phyloP scores from a whole-genome alignment of 2,797 vertebrate species.

The Apogon hyalosoma region DNA sequence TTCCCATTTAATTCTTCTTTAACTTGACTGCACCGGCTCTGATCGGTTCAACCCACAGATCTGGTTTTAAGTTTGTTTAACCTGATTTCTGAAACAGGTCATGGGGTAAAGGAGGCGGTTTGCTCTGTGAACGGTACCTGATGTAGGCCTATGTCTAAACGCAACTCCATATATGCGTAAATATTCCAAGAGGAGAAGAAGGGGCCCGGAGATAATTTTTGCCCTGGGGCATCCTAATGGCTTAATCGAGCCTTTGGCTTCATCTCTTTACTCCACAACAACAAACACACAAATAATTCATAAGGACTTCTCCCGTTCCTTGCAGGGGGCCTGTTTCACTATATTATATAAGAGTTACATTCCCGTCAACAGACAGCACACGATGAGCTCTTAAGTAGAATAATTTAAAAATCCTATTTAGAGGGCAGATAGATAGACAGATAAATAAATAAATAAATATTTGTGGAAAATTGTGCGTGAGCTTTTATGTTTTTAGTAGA shows the following conservation, averaged over 20 bases:
- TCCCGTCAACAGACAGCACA: slow-evolving; percentile 21
- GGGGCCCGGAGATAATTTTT: slow-evolving; percentile 1
- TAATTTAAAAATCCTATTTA: slow-evolving; percentile 19
- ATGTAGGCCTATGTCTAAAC: background rate
- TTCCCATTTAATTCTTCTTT: too few relatives aligned
- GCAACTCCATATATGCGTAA: background rate
- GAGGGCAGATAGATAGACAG: background rate
- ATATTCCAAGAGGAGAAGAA: background rate
- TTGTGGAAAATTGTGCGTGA: slow-evolving; percentile 1
- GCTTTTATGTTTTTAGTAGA: slow-evolving; percentile 40
- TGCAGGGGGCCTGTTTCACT: background rate
- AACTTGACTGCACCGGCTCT: too few relatives aligned
- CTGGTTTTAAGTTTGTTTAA: too few relatives aligned
- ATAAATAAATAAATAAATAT: slow-evolving; percentile 28
- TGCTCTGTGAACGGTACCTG: too few relatives aligned
- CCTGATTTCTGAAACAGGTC: too few relatives aligned
- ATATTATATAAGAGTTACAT: slow-evolving; percentile 21
- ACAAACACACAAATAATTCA: background rate
- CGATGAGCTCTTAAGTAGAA: slow-evolving; percentile 10
- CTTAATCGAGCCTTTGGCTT: slow-evolving; percentile 8
- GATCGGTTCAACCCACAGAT: too few relatives aligned
- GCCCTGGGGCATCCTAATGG: background rate
- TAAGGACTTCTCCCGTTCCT: background rate
- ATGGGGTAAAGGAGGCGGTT: too few relatives aligned
- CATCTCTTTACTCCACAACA: slow-evolving; percentile 11